Evolutionary conservation across 1,140 invertebrate genomes (phyloP).

Genomic region (Drosophila elegans): DNA sequence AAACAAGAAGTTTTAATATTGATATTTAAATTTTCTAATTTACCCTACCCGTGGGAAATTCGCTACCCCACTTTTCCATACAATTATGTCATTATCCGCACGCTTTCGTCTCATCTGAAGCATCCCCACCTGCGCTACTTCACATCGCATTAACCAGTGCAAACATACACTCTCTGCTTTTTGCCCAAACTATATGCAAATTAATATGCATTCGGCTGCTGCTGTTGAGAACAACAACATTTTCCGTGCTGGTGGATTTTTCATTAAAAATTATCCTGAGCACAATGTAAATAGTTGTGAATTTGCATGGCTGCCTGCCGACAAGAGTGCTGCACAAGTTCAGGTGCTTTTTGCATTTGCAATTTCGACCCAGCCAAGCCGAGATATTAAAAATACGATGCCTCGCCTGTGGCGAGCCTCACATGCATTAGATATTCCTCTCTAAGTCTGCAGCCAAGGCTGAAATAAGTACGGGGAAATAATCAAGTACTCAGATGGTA

Average conservation of each 20-base stretch:
- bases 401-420: neutral
- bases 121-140: neutral
- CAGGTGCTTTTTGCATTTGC: conserved; percentile 6
- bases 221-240: conserved; percentile 7
- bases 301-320: conserved; percentile 52
- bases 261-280: conserved; percentile 46
- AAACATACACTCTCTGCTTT: conserved; percentile 2
- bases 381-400: conserved; percentile 12
- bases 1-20: conserved; percentile 7
- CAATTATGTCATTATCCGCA: conserved; percentile 43
- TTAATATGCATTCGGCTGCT: conserved; percentile 29
- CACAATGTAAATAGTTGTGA: conserved; percentile 46
- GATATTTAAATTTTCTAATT: conserved; percentile 36
- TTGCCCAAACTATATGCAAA: conserved; percentile 16
- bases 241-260: conserved; percentile 20
- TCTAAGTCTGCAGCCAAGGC: neutral
- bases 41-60: conserved; percentile 2
- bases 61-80: neutral
- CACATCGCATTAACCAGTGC: conserved; percentile 13
- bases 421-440: conserved; percentile 9
- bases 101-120: conserved; percentile 12
- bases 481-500: neutral
- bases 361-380: conserved; percentile 1
- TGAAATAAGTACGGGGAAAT: neutral
- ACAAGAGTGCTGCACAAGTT: neutral